Evolutionary conservation across 1,140 invertebrate genomes (phyloP).

Genomic region (Brachionus rubens): DNA sequence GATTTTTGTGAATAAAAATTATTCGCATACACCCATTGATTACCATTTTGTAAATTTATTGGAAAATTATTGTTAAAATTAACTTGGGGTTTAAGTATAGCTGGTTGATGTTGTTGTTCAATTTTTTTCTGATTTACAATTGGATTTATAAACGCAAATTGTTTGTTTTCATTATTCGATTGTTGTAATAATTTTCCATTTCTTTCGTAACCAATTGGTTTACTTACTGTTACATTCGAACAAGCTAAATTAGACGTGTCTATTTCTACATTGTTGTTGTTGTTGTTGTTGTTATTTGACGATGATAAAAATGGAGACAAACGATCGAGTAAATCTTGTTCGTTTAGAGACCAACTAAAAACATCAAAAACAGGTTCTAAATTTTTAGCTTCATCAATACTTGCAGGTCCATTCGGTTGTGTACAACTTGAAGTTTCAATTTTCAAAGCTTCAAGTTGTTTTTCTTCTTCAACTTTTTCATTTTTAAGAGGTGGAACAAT

Average conservation of each 20-base stretch:
- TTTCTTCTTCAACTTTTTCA: neutral
- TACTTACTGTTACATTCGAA: neutral
- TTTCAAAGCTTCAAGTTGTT: neutral
- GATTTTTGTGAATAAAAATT: neutral
- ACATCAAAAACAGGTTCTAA: neutral
- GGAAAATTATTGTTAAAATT: neutral
- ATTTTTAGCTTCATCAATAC: no score
- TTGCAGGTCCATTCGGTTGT: no score
- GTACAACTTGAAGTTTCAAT: no score
- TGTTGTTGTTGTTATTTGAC: neutral
- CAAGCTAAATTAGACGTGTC: no score
- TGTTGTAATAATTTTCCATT: slow-evolving; percentile 11
- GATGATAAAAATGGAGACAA: slow-evolving; percentile 15
- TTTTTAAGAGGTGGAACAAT: slow-evolving; percentile 10
- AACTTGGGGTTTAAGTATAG: neutral
- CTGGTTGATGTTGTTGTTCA: neutral
- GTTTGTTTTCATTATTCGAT: neutral
- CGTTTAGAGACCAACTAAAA: slow-evolving; percentile 5
- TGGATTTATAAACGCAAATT: neutral
- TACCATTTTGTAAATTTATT: no score
- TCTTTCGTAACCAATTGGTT: slow-evolving; percentile 36
- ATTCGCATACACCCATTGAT: slow-evolving; percentile 11
- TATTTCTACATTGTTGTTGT: neutral
- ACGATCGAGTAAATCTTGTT: neutral
- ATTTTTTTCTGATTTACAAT: neutral